Percentiles rank a stretch among this genome's conserved stretches.
Conservation (phyloP, 2,797 vertebrate species). For the Acanthopagrus latus region DNA sequence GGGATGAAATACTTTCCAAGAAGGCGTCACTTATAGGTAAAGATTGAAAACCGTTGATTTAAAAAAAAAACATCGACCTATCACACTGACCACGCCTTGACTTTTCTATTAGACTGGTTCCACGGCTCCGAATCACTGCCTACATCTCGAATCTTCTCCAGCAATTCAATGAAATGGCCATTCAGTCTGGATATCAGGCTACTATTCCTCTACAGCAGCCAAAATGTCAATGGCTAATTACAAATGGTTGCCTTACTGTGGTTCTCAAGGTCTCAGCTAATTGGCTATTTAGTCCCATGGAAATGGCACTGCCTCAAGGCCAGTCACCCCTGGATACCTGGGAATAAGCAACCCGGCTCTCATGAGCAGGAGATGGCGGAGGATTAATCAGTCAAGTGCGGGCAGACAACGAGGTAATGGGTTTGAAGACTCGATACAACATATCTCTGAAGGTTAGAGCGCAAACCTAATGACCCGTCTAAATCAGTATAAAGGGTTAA, state of each 20-base stretch:
- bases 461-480: constrained; percentile 49
- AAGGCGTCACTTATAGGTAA: constrained; percentile 23
- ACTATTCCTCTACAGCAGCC: constrained; percentile 57
- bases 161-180: constrained; percentile 47
- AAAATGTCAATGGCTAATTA: constrained; percentile 83
- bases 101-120: constrained; percentile 22
- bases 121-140: constrained; percentile 31
- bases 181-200: constrained; percentile 51
- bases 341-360: constrained; percentile 58
- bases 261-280: constrained; percentile 78
- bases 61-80: constrained; percentile 39
- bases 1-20: constrained; percentile 23
- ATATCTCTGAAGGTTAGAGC: constrained; percentile 50
- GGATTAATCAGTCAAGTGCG: constrained; percentile 70
- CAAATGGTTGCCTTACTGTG: constrained; percentile 65
- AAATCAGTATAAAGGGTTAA: constrained; percentile 39
- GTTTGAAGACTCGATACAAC: constrained; percentile 42
- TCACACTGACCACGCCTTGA: constrained; percentile 12
- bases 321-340: constrained; percentile 75
- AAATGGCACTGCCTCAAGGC: constrained; percentile 76
- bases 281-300: constrained; percentile 78
- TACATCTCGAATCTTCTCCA: constrained; percentile 20
- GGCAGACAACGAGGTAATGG: constrained; percentile 64
- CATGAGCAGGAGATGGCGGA: constrained; percentile 30
- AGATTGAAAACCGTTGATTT: constrained; percentile 63